Base-by-base conservation (phyloP, 30 jellyfish, hydroid and myxozoan species). In the Cassiopea andromeda region DNA sequence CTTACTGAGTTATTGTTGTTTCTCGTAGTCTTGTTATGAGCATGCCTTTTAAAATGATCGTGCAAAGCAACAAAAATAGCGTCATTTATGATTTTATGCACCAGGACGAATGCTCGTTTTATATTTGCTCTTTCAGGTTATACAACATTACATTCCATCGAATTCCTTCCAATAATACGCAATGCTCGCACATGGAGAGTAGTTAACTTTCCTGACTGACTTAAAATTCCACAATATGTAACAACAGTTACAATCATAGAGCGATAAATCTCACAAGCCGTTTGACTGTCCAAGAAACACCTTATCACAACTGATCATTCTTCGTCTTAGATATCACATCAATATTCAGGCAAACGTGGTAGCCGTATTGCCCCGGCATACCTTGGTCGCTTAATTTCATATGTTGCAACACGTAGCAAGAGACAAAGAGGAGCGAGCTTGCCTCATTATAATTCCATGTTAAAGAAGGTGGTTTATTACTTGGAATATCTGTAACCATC, bases 21-120 rank as follows among this genome's bases (percentile, higher is more conserved):
- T 85, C 81, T 73, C 38, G 87, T 85, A 15, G 93, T 72, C 81
- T 72, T 79, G 78, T n/a, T n/a, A n/a, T n/a, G n/a, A n/a, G n/a
- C 72, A 81, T 81, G 90, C 49, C 71, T 60, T 64, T 83, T 44
- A 44, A 81, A 15, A 83, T 81, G 90, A 81, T 80, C 57, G 59
- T 79, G 50, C 88, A 79, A 79, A 80, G 88, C 88, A 70, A 7
- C 79, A 70, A 49, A 70, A 4, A 19, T 70, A 70, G n/a, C 79
- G 38, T 70, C 38, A 70, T 58, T 79, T 58, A 79, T 27, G 83
- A 82, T 60, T 48, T 82, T 38, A 64, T 82, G 84, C 72, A 82
- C 74, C 69, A 82, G 90, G 70, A 82, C 69, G 27, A 83, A 82
- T 5, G 90, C 90, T 50, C 64, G 64, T 82, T 79, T 49, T 79